These are phyloP conservation scores for Trichoplusia ni DNA, from an alignment of 1,140 invertebrate genomes.

Conservation along the genomic window DNA sequence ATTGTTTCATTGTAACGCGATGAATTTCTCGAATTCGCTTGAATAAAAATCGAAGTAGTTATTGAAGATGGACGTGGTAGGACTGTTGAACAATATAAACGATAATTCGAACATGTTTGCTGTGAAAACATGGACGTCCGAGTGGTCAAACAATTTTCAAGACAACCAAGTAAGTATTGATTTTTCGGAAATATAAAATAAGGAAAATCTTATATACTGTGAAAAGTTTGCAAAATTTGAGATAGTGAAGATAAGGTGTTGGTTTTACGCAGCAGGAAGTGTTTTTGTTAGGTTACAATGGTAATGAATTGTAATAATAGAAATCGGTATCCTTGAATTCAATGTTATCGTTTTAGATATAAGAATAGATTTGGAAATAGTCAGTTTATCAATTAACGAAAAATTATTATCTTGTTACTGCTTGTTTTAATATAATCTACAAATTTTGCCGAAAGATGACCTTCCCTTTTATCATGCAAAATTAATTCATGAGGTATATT, in stretches of 20 bases:
- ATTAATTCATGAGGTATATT: too few relatives aligned
- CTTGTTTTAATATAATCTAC: neutral
- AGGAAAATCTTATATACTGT: neutral
- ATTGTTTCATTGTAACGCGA: slow-evolving; percentile 38
- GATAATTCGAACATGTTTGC: slow-evolving; percentile 75
- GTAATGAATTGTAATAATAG: slow-evolving; percentile 40
- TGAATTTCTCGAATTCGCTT: slow-evolving; percentile 25
- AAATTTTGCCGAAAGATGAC: neutral
- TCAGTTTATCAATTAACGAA: slow-evolving; percentile 15
- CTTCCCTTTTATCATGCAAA: too few relatives aligned
- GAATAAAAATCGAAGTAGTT: slow-evolving; percentile 32
- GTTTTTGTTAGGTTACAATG: slow-evolving; percentile 34
- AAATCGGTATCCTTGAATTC: slow-evolving; percentile 60
- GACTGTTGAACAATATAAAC: slow-evolving; percentile 71
- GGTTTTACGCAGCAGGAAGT: neutral
- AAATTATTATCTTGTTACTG: neutral
- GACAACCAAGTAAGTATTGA: slow-evolving; percentile 77
- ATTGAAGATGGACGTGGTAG: slow-evolving; percentile 73
- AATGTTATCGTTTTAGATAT: slow-evolving; percentile 28
- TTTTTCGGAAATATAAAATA: slow-evolving; percentile 38
- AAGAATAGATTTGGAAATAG: slow-evolving; percentile 19
- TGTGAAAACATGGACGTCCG: slow-evolving; percentile 73
- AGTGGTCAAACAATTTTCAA: slow-evolving; percentile 75
- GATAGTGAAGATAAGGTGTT: neutral
- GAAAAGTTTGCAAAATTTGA: neutral